Evolutionary conservation across 2,797 vertebrate species (phyloP).

Genomic region (Furcifer pardalis): DNA sequence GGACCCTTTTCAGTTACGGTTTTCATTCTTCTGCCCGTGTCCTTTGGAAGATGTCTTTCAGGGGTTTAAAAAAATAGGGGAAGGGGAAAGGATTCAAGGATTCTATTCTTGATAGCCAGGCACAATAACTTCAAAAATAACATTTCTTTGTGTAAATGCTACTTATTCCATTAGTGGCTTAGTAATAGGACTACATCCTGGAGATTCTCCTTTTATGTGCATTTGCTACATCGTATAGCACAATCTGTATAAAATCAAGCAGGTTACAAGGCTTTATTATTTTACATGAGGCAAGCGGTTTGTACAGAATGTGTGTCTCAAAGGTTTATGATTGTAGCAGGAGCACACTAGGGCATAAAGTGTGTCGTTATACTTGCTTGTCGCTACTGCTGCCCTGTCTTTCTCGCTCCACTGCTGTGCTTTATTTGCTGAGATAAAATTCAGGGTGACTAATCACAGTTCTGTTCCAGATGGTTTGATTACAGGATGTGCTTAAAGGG

Average conservation of each 20-base stretch:
- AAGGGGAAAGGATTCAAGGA: constrained; percentile 38
- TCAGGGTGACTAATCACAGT: constrained; percentile 77
- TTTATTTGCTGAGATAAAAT: constrained; percentile 77
- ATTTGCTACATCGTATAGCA: constrained; percentile 15
- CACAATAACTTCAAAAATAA: constrained; percentile 21
- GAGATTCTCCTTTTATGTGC: neutral
- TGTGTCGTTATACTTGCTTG: constrained; percentile 71
- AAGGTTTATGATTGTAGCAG: constrained; percentile 64
- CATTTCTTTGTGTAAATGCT: constrained; percentile 2
- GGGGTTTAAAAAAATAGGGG: constrained; percentile 10
- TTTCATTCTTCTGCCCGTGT: constrained; percentile 55
- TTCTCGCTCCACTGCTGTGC: constrained; percentile 60
- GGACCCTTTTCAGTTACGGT: constrained; percentile 54
- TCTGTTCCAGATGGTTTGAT: constrained; percentile 78
- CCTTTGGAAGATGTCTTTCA: constrained; percentile 35
- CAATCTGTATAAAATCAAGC: constrained; percentile 13
- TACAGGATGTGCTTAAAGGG: constrained; percentile 77
- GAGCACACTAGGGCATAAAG: constrained; percentile 60
- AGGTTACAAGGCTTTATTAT: neutral
- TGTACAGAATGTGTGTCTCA: constrained; percentile 47
- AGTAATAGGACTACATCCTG: neutral
- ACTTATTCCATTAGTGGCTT: constrained; percentile 22
- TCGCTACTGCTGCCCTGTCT: constrained; percentile 67
- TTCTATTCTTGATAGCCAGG: constrained; percentile 23
- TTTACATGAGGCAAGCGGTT: neutral